Conservation (phyloP, 1,140 invertebrate species). For the Ridgeia piscesae region DNA sequence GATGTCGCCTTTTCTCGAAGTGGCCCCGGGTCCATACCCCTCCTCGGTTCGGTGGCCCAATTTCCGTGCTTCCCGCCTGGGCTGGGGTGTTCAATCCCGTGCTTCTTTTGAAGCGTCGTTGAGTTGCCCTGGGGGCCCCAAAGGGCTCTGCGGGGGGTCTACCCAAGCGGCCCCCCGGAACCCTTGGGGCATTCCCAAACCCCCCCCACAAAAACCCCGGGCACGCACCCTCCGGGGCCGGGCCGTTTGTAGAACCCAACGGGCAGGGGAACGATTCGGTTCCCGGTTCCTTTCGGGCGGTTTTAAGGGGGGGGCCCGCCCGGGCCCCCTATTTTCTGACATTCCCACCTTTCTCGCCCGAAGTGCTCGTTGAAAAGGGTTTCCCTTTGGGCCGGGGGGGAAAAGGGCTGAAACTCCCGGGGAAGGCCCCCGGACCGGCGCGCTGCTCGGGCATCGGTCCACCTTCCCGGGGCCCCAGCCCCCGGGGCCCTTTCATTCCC, state of each 20-base stretch:
- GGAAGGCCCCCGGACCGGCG: too few species aligned
- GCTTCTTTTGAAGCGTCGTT: conserved; percentile 42
- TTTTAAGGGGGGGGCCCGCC: too few species aligned
- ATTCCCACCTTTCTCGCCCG: conserved; percentile 35
- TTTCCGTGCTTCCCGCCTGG: conserved; percentile 54
- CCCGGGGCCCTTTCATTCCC: conserved; percentile 42
- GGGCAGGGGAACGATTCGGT: conserved; percentile 44
- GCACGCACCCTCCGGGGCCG: too few species aligned
- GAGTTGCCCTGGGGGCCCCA: conserved; percentile 54
- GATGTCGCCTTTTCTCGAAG: conserved; percentile 48
- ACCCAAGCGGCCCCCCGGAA: conserved; percentile 51
- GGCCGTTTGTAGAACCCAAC: conserved; percentile 54
- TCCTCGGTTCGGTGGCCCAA: conserved; percentile 48
- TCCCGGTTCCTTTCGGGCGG: conserved; percentile 46
- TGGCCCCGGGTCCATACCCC: conserved; percentile 52
- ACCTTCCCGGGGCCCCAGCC: conserved; percentile 50
- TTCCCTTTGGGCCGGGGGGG: conserved; percentile 52
- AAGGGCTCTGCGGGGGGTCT: conserved; percentile 49
- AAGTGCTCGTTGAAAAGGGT: conserved; percentile 46
- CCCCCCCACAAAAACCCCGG: too few species aligned
- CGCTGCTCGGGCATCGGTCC: conserved; percentile 46
- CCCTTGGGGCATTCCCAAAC: conserved; percentile 45
- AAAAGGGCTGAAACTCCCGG: conserved; percentile 48
- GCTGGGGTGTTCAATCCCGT: conserved; percentile 53
- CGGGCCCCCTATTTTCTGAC: too few species aligned